These are phyloP conservation scores for Incurvaria masculella DNA, from an alignment of 2,888 invertebrate species.

Conservation along the genomic window DNA sequence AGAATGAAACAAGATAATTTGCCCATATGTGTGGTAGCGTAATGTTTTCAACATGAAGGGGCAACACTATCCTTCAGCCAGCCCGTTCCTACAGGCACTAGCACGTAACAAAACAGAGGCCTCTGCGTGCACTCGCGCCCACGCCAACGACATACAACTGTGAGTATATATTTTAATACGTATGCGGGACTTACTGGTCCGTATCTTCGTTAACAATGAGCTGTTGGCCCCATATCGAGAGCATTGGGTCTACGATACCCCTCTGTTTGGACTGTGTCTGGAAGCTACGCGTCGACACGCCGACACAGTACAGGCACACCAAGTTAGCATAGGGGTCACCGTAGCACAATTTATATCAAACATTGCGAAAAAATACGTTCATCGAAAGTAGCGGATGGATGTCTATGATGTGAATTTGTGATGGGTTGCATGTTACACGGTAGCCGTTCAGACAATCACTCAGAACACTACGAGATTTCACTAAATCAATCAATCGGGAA, in stretches of 20 bases:
- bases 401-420: too few relatives aligned
- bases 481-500: too few relatives aligned
- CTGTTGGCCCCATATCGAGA: conserved; percentile 98
- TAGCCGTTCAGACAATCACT: too few relatives aligned
- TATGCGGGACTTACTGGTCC: conserved; percentile 83
- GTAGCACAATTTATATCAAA: neutral
- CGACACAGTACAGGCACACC: conserved; percentile 20
- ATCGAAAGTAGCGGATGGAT: too few relatives aligned
- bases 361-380: too few relatives aligned
- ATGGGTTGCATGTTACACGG: too few relatives aligned
- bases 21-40: neutral
- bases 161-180: neutral
- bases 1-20: too few relatives aligned
- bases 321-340: neutral
- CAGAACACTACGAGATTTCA: too few relatives aligned
- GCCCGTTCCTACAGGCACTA: neutral
- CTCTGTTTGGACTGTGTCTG: conserved; percentile 89
- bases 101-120: neutral
- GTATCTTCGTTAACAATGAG: conserved; percentile 97
- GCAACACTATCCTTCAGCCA: neutral
- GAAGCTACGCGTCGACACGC: conserved; percentile 62
- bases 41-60: neutral
- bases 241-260: conserved; percentile 98
- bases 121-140: neutral
- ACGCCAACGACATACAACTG: neutral